Percentiles rank a stretch among this genome's conserved stretches.
phyloP scores from a whole-genome alignment of 2,888 invertebrate genomes.

The Leptinotarsa tumamoca region DNA sequence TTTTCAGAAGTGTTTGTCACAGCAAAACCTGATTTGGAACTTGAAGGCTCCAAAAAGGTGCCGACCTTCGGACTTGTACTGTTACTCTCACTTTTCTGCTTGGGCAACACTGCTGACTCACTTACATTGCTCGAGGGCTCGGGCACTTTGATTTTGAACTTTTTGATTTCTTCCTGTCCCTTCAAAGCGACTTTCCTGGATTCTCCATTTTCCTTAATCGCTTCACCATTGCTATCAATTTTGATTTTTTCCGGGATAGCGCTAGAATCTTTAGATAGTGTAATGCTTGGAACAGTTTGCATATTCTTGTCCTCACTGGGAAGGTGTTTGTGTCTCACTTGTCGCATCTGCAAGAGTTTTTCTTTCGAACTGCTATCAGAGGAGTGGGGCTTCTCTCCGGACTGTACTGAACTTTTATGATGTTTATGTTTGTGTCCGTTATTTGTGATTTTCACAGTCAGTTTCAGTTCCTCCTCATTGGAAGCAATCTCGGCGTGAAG shows the following conservation, averaged over 20 bases:
- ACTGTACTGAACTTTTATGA: constrained; percentile 55
- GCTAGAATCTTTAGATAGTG: constrained; percentile 47
- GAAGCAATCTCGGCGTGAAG: constrained; percentile 70
- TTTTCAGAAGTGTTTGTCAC: constrained; percentile 41
- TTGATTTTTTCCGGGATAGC: constrained; percentile 31
- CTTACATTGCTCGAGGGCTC: constrained; percentile 43
- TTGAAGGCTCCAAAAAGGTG: constrained; percentile 42
- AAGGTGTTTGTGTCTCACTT: constrained; percentile 63
- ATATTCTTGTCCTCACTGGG: constrained; percentile 58
- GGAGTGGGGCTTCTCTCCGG: constrained; percentile 36
- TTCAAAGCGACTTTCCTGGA: constrained; percentile 8
- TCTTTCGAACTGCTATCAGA: constrained; percentile 62
- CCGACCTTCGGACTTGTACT: constrained; percentile 44
- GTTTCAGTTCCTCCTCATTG: constrained; percentile 67
- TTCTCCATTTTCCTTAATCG: constrained; percentile 33
- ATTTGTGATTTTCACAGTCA: constrained; percentile 70
- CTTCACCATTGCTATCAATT: constrained; percentile 26
- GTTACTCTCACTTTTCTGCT: constrained; percentile 38
- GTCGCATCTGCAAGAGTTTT: constrained; percentile 65
- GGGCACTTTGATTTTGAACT: constrained; percentile 47
- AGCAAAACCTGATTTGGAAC: constrained; percentile 36
- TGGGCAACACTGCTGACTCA: constrained; percentile 46
- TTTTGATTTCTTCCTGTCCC: constrained; percentile 42
- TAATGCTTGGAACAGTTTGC: constrained; percentile 52
- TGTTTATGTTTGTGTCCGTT: constrained; percentile 66